Percentiles rank a stretch among this genome's conserved stretches.
phyloP scores from a whole-genome alignment of 2,797 vertebrate genomes.

The Acrossocheilus fasciatus region DNA sequence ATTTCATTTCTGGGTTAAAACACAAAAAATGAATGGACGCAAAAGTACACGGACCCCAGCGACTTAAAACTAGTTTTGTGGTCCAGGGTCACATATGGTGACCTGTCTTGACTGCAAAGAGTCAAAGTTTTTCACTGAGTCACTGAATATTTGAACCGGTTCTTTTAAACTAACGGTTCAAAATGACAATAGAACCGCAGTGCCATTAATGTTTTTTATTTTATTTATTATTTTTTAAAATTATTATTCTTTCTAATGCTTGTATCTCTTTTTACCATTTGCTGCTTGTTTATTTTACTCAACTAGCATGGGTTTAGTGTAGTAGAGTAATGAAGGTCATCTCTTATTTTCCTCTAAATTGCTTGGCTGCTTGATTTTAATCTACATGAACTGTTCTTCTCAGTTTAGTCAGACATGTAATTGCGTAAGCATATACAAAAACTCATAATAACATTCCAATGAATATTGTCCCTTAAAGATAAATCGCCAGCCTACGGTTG shows the following conservation, averaged over 20 bases:
- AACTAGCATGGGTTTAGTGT: background rate
- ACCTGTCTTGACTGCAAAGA: background rate
- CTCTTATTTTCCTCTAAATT: background rate
- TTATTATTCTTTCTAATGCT: background rate
- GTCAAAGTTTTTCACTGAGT: too few relatives aligned
- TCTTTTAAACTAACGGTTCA: background rate
- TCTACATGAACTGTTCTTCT: background rate
- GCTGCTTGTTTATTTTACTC: background rate
- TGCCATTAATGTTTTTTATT: background rate
- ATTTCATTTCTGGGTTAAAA: too few relatives aligned
- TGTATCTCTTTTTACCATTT: background rate
- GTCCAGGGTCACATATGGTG: background rate
- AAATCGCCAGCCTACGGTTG: conserved; percentile 7
- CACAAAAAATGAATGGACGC: too few relatives aligned
- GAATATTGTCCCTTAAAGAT: background rate
- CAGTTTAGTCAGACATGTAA: background rate
- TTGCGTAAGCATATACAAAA: background rate
- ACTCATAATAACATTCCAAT: background rate
- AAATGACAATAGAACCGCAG: background rate
- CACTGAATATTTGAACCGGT: too few relatives aligned
- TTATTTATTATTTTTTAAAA: background rate
- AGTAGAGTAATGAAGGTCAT: background rate
- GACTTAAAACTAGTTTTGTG: too few relatives aligned
- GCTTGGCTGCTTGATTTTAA: background rate
- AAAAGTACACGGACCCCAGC: too few relatives aligned